Evolutionary conservation across 1,140 invertebrate genomes (phyloP), one percentile per base, ranked within the genome.

Genomic region (Drosophila sp.): DNA sequence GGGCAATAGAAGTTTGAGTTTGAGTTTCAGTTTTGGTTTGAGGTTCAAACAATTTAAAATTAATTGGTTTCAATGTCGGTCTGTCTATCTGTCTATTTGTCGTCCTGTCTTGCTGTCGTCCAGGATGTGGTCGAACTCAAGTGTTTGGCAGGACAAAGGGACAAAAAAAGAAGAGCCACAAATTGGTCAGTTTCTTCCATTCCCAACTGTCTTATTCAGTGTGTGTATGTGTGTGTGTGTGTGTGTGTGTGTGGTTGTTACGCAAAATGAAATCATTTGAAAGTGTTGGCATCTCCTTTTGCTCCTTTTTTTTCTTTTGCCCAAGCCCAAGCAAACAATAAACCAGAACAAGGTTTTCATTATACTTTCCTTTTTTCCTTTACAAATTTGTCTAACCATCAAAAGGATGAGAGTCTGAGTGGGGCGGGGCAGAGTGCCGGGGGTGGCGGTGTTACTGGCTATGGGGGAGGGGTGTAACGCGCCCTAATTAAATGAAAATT

Each of bases 401-500:
- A 80, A 80, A 89, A 63, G 72, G 70, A 74, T 72, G 76, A 79
- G 75, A 68, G 41, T 50, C 2, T 27, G 23, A 8, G 23, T 50
- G 23, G 44, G 27, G 8, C 40, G 44, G 40, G n/a, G 17, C 60
- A 27, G 60, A 47, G 7, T 25, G 54, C 8, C 38, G 68, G 41
- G 40, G 30, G 8, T 5, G 33, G 10, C 27, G 44, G 35, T 47
- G 17, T 50, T 50, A 50, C 44, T 50, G 23, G 6, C 0, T 50
- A 65, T 35, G 10, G 27, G 55, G 4, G 38, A 7, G 7, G 35
- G 32, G 71, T 62, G 70, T 70, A 65, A 60, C 70, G 63, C 76
- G 75, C 72, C 80, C 84, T 87, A 87, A 87, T 87, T 87, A 87
- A 87, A 87, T 87, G 84, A 87, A 87, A 87, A 87, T 89, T 87